phyloP scores from a whole-genome alignment of 2,113 vertebrate genomes.

The Scolopax mira region DNA sequence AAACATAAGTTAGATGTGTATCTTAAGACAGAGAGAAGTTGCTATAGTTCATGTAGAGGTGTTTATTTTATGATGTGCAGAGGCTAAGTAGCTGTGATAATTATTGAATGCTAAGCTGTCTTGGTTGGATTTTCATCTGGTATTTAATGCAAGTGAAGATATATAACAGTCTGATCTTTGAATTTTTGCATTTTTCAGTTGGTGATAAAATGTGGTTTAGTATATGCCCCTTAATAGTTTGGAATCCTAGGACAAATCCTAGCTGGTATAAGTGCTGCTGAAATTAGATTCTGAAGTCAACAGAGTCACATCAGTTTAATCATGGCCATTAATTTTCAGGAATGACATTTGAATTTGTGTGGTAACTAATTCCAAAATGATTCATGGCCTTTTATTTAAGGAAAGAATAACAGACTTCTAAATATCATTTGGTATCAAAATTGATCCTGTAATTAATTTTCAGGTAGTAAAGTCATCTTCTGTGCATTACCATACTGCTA shows the following conservation, averaged over 20 bases:
- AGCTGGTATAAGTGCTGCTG: neutral
- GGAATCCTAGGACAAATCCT: neutral
- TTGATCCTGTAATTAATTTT: constrained; percentile 44
- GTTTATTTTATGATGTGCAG: neutral
- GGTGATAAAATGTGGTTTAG: neutral
- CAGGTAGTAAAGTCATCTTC: constrained; percentile 1
- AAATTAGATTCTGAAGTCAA: constrained; percentile 24
- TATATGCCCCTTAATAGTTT: neutral
- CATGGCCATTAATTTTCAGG: neutral
- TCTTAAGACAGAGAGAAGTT: neutral
- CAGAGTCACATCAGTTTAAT: neutral
- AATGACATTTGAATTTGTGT: neutral
- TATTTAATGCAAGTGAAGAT: neutral
- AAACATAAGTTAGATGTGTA: neutral
- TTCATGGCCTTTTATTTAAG: constrained; percentile 25
- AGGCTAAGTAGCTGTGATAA: neutral
- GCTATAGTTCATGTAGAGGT: neutral
- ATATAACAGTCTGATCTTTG: neutral
- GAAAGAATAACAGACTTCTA: constrained; percentile 20
- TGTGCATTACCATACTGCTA: constrained; percentile 25
- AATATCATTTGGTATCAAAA: constrained; percentile 35
- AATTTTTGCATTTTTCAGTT: neutral
- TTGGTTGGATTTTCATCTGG: neutral
- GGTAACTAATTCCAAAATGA: constrained; percentile 4
- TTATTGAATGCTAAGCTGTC: neutral